Evolutionary conservation across 1,140 invertebrate species (phyloP), one percentile per base, ranked within the genome.

Genomic region (Aphaenogaster rudis): DNA sequence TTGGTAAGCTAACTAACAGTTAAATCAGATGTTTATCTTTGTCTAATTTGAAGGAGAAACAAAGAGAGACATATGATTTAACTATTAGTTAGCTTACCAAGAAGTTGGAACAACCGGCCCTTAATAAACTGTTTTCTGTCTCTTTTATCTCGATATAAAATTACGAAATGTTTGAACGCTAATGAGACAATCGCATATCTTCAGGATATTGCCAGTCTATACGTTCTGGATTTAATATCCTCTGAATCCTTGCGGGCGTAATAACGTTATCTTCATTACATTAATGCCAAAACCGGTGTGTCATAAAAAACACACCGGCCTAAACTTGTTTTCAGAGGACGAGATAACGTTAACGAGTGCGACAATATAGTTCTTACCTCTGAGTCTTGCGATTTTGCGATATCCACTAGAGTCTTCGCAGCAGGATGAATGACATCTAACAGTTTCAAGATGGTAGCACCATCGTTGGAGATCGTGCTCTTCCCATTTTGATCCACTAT

Each of bases 351-450:
- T 61, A 6, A 80, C 15, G 1, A 42, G 5, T 1, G 3, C 6
- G 48, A 17, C 9, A 28, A 28, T 7, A 21, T 61, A 63, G 9
- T 33, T 48, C 61, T 96, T 96, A 99, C 99, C 97, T 99, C 99
- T 78, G 98, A 98, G 97, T 99, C 99, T 95, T 99, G 99, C 76
- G 99, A 99, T 94, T 99, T 99, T 17, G 99, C 99, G 94, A 99
- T 99, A 93, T 99, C 99, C 17, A 99, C 99, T 63, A 99, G 95
- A 17, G 98, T 99, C 96, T 98, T 99, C 0, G 99, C 99, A 42
- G 99, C 99, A 3, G 99, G 99, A 96, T 99, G 99, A 77, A 99
- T 97, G 93, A 99, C 98, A 94, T 99, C 99, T 59, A 99, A 95
- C 42, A 99, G 96, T 95, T 99, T 99, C 96, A 99, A 97, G 88